Conservation (phyloP, 2,888 invertebrate genomes). For the Eremobia ochroleuca region DNA sequence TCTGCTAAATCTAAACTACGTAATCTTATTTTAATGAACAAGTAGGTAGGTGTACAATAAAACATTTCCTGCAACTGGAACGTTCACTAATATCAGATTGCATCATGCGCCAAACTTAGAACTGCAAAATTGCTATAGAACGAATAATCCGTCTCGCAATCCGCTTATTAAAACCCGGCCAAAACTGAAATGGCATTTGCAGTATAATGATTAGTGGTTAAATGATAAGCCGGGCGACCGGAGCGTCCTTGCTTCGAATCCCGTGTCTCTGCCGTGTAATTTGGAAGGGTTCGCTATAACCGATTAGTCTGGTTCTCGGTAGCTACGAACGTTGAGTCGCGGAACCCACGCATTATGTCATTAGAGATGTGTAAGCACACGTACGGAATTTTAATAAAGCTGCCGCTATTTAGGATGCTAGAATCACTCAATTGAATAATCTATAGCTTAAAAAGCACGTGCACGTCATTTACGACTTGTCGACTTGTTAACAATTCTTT, state of each 20-base stretch:
- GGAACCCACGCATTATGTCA: slow-evolving; percentile 86
- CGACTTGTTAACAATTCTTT: slow-evolving; percentile 45
- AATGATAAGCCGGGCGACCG: slow-evolving; percentile 89
- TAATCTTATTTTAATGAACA: slow-evolving; percentile 62
- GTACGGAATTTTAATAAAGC: slow-evolving; percentile 72
- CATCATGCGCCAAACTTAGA: slow-evolving; percentile 79
- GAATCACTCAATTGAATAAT: slow-evolving; percentile 52
- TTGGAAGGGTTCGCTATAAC: slow-evolving; percentile 87
- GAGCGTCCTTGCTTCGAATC: slow-evolving; percentile 89
- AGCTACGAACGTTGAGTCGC: slow-evolving; percentile 79
- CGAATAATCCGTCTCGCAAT: slow-evolving; percentile 80
- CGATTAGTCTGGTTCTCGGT: slow-evolving; percentile 89
- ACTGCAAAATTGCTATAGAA: slow-evolving; percentile 81
- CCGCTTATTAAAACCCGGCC: slow-evolving; percentile 86
- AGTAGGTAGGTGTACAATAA: slow-evolving; percentile 61
- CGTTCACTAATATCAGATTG: slow-evolving; percentile 69
- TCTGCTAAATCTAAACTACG: slow-evolving; percentile 52
- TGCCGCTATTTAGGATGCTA: slow-evolving; percentile 50
- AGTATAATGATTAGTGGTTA: slow-evolving; percentile 88
- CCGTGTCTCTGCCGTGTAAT: slow-evolving; percentile 90
- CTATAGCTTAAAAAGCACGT: slow-evolving; percentile 57
- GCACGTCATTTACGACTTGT: slow-evolving; percentile 54
- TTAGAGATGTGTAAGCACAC: slow-evolving; percentile 81
- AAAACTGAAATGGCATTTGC: slow-evolving; percentile 89
- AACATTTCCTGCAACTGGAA: slow-evolving; percentile 70